Conservation (phyloP, 2,888 invertebrate genomes). For the Drosophila emarginata region DNA sequence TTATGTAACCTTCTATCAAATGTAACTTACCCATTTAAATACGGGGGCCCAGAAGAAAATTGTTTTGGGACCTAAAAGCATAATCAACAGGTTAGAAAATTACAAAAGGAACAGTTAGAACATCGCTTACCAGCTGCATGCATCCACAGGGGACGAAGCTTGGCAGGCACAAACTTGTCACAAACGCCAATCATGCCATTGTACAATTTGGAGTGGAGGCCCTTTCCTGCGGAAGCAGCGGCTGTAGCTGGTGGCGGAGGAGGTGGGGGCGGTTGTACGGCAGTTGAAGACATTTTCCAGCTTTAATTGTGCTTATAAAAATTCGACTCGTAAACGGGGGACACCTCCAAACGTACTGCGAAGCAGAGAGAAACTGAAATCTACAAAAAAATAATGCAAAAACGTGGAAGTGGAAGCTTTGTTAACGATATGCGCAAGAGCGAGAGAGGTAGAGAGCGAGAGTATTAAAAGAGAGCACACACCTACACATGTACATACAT, state of each 20-base stretch:
- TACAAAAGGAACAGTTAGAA: too few relatives aligned
- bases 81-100: constrained; percentile 59
- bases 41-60: constrained; percentile 99
- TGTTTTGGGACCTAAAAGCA: constrained; percentile 94
- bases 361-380: constrained; percentile 37
- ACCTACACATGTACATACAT: constrained; percentile 9
- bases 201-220: constrained; percentile 78
- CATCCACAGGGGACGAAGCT: constrained; percentile 95
- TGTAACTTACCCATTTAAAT: constrained; percentile 94
- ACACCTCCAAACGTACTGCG: constrained; percentile 41
- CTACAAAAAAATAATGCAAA: constrained; percentile 39
- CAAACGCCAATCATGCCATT: constrained; percentile 82
- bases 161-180: constrained; percentile 91
- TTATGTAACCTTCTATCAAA: constrained; percentile 58
- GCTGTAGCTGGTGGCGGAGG: constrained; percentile 52
- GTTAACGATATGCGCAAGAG: not conserved
- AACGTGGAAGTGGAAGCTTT: constrained; percentile 31
- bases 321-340: constrained; percentile 22
- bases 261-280: constrained; percentile 52
- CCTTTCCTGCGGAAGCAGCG: constrained; percentile 58
- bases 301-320: constrained; percentile 12
- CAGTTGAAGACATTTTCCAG: constrained; percentile 59
- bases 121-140: constrained; percentile 94
- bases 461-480: constrained; percentile 5
- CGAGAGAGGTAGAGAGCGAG: constrained; percentile 13